A percentile compares a stretch with the other conserved stretches of the same genome.
Evolutionary conservation across 2,113 vertebrate species (phyloP).

Genomic region (Quiscalus mexicanus): DNA sequence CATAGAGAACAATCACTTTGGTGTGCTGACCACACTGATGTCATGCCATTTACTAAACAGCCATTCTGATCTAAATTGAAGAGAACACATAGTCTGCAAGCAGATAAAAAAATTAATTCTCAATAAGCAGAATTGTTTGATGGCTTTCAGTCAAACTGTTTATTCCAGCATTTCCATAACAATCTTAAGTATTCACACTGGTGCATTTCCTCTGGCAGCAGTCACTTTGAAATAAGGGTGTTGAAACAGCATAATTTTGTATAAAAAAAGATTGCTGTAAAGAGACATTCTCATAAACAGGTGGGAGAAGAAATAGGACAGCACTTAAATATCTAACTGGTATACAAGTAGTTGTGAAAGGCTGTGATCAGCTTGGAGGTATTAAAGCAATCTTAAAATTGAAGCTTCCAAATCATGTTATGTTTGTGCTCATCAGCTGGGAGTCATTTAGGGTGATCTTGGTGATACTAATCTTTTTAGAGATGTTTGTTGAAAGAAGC

Average conservation of each 20-base stretch:
- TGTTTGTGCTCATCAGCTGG: neutral
- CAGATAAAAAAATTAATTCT: neutral
- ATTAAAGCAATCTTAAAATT: conserved; percentile 12
- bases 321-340: neutral
- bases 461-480: neutral
- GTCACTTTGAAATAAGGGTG: neutral
- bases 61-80: neutral
- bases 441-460: neutral
- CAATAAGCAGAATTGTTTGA: neutral
- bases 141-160: neutral
- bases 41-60: neutral
- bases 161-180: neutral
- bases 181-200: neutral
- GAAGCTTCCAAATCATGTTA: neutral
- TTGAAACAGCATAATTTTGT: neutral
- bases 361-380: neutral
- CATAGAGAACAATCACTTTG: neutral
- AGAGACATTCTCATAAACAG: neutral
- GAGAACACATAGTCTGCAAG: neutral
- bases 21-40: neutral
- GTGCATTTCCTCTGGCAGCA: neutral
- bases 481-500: neutral
- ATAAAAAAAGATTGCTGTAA: neutral
- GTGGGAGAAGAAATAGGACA: neutral
- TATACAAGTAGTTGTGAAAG: neutral